These are phyloP conservation scores for Hormaphis cornu DNA, from an alignment of 1,140 invertebrate genomes.

Conservation along the genomic window DNA sequence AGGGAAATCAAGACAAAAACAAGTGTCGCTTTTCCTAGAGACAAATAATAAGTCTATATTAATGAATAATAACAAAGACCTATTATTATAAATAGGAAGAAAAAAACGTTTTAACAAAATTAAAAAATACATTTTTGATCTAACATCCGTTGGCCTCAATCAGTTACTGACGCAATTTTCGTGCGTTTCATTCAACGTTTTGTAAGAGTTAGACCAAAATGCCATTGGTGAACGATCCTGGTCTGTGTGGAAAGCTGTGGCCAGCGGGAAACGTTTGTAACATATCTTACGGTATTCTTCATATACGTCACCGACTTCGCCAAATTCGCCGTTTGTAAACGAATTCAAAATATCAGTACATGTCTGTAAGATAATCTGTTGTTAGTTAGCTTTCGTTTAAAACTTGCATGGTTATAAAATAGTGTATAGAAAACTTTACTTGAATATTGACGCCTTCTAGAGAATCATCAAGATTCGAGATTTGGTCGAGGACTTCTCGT, in stretches of 20 bases:
- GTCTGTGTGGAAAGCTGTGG: constrained; percentile 51
- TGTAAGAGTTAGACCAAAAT: constrained; percentile 21
- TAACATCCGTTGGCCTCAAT: neutral
- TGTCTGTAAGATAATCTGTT: constrained; percentile 51
- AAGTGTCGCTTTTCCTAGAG: constrained; percentile 19
- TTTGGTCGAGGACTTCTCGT: constrained; percentile 52
- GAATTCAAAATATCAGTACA: constrained; percentile 68
- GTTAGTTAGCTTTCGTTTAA: too few relatives aligned
- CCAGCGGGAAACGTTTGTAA: constrained; percentile 62
- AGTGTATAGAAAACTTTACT: constrained; percentile 40
- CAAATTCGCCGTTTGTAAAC: constrained; percentile 67
- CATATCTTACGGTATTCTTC: constrained; percentile 61
- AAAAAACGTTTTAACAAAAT: constrained; percentile 26
- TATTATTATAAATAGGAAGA: constrained; percentile 22
- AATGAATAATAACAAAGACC: constrained; percentile 8
- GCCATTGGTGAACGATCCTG: constrained; percentile 20
- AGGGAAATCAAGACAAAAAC: constrained; percentile 3
- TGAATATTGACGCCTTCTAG: constrained; percentile 51
- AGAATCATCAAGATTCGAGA: constrained; percentile 51
- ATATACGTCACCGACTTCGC: constrained; percentile 56
- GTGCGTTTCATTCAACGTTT: constrained; percentile 22
- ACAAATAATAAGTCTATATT: constrained; percentile 25
- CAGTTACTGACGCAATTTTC: constrained; percentile 22
- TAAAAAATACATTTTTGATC: constrained; percentile 31
- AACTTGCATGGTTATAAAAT: neutral